A percentile compares a stretch with the other conserved stretches of the same genome.
Evolutionary conservation across 2,888 invertebrate genomes (phyloP).

Genomic region (Chouioia cunea): DNA sequence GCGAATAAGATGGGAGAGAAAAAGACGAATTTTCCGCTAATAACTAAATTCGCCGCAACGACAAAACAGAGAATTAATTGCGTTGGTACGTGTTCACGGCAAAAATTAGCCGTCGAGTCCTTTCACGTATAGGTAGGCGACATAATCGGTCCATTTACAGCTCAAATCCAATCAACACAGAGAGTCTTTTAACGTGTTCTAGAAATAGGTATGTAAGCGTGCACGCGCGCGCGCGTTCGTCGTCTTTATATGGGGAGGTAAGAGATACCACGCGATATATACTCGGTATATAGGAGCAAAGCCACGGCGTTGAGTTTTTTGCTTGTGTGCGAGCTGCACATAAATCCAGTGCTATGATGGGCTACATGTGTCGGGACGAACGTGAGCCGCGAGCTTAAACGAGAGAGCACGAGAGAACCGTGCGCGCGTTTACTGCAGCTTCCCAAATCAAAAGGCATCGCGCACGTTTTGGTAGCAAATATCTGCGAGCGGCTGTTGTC

Average conservation of each 20-base stretch:
- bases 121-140: slow-evolving; percentile 18
- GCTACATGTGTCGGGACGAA: slow-evolving; percentile 68
- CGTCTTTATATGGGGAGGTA: slow-evolving; percentile 37
- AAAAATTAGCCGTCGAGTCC: slow-evolving; percentile 21
- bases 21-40: too few relatives aligned
- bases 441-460: background rate
- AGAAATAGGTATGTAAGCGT: too few relatives aligned
- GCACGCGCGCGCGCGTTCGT: slow-evolving; percentile 1
- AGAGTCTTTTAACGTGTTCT: background rate
- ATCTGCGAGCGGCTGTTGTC: background rate
- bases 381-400: slow-evolving; percentile 64
- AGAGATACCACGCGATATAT: too few relatives aligned
- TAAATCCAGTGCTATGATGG: slow-evolving; percentile 68
- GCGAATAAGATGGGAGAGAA: too few relatives aligned
- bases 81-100: background rate
- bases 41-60: too few relatives aligned
- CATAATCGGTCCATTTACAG: slow-evolving; percentile 60
- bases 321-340: slow-evolving; percentile 38
- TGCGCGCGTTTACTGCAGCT: slow-evolving; percentile 16
- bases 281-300: too few relatives aligned
- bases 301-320: background rate
- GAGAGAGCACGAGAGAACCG: slow-evolving; percentile 35
- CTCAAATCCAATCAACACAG: slow-evolving; percentile 64
- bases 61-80: too few relatives aligned
- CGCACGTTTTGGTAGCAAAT: slow-evolving; percentile 14